Percentiles rank a stretch among this genome's conserved stretches.
These are phyloP conservation scores for Quiscalus mexicanus DNA, from an alignment of 2,113 vertebrate species.

Conservation along the genomic window DNA sequence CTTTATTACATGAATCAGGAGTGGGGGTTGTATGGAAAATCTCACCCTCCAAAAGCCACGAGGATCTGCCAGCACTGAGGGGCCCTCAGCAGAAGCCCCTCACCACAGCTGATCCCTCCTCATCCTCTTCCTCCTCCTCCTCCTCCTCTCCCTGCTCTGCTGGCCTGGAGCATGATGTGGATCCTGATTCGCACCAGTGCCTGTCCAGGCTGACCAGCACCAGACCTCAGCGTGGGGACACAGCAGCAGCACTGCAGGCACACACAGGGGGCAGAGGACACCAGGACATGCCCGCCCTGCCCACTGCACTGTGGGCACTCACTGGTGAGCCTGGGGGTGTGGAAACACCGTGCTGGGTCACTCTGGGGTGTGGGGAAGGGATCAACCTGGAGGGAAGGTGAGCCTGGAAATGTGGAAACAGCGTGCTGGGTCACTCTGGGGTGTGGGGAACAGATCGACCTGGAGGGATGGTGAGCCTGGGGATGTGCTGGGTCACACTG, in stretches of 20 bases:
- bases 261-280: neutral
- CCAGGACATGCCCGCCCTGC: neutral
- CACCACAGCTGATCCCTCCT: fast-evolving
- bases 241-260: neutral
- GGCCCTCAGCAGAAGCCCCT: neutral
- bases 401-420: neutral
- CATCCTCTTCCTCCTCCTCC: neutral
- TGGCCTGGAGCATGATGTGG: fast-evolving
- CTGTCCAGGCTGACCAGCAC: neutral
- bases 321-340: neutral
- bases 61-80: neutral
- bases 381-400: neutral
- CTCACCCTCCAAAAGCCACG: fast-evolving
- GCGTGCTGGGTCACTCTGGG: fast-evolving
- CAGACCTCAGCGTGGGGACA: fast-evolving
- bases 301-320: fast-evolving
- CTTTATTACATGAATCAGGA: fast-evolving
- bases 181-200: neutral
- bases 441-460: neutral
- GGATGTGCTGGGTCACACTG: too few relatives aligned
- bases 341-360: too few relatives aligned
- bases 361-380: too few relatives aligned
- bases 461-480: neutral
- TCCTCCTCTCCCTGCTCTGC: neutral
- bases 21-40: neutral